A percentile compares a stretch with the other conserved stretches of the same genome.
phyloP scores from a whole-genome alignment of 2,797 vertebrate genomes.

The Poecilia gillii region DNA sequence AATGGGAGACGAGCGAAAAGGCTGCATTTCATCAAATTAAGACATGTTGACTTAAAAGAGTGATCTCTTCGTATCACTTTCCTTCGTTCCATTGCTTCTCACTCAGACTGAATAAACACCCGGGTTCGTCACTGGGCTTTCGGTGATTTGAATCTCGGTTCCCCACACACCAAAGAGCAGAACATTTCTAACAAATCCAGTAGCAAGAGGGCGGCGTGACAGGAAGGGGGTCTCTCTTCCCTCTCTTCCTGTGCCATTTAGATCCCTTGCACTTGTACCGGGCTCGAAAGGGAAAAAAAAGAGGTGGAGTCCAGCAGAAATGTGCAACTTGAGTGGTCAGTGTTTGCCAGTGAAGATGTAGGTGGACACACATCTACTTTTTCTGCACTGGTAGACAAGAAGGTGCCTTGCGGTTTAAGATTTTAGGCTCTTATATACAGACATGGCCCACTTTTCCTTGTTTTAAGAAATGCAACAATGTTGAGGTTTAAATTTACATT shows the following conservation, averaged over 20 bases:
- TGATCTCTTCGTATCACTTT: not conserved
- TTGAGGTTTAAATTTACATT: not conserved
- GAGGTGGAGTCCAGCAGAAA: conserved; percentile 22
- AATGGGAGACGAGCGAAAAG: not conserved
- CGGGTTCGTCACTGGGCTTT: conserved; percentile 40
- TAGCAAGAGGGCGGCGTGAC: not conserved
- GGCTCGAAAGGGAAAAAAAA: conserved; percentile 44
- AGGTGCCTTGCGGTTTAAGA: not conserved
- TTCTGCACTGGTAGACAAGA: conserved; percentile 31
- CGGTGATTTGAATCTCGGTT: conserved; percentile 29
- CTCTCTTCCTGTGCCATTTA: conserved; percentile 57
- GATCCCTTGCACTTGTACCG: conserved; percentile 36
- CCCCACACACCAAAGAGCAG: conserved; percentile 28
- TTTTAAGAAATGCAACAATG: not conserved
- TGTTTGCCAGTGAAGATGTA: conserved; percentile 46
- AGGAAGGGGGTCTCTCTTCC: conserved; percentile 51
- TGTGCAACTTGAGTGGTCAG: conserved; percentile 31
- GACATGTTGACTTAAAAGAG: not conserved
- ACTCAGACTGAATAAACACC: conserved; percentile 47
- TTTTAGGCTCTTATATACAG: not conserved
- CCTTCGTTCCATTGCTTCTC: not conserved
- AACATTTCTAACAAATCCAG: conserved; percentile 50
- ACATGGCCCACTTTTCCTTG: not conserved
- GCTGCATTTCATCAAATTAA: conserved; percentile 26
- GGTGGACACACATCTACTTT: conserved; percentile 25